phyloP scores from a whole-genome alignment of 2,888 invertebrate species.

The Aricia artaxerxes region DNA sequence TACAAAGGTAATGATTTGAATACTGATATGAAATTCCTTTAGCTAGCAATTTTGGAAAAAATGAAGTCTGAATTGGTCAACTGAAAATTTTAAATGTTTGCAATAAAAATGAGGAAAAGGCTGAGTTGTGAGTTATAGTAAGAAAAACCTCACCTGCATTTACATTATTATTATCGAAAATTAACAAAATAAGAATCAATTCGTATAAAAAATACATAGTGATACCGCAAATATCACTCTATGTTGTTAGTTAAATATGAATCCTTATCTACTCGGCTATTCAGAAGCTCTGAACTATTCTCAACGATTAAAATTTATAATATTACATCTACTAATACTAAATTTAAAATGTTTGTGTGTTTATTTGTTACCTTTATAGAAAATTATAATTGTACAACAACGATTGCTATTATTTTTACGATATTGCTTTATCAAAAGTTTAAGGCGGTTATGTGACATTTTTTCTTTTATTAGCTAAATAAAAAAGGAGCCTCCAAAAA shows the following conservation, averaged over 20 bases:
- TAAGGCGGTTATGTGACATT: background rate
- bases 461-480: background rate
- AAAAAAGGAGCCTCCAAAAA: background rate
- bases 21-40: background rate
- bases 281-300: background rate
- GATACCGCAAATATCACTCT: background rate
- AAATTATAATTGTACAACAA: background rate
- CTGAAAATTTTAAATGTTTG: too few species aligned
- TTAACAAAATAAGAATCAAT: slow-evolving; percentile 14
- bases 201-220: slow-evolving; percentile 10
- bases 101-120: background rate
- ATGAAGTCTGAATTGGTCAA: too few species aligned
- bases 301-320: background rate
- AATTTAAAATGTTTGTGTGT: background rate
- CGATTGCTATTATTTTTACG: background rate
- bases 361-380: background rate
- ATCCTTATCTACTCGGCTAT: background rate
- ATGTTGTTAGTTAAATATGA: slow-evolving; percentile 3
- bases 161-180: background rate
- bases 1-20: background rate
- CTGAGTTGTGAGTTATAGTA: too few species aligned
- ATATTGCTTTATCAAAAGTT: background rate
- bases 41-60: background rate
- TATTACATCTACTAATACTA: background rate
- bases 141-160: background rate